Evolutionary conservation across 2,113 vertebrate genomes (phyloP), one percentile per base, ranked within the genome.

Genomic region (Gorsachius goisagi): DNA sequence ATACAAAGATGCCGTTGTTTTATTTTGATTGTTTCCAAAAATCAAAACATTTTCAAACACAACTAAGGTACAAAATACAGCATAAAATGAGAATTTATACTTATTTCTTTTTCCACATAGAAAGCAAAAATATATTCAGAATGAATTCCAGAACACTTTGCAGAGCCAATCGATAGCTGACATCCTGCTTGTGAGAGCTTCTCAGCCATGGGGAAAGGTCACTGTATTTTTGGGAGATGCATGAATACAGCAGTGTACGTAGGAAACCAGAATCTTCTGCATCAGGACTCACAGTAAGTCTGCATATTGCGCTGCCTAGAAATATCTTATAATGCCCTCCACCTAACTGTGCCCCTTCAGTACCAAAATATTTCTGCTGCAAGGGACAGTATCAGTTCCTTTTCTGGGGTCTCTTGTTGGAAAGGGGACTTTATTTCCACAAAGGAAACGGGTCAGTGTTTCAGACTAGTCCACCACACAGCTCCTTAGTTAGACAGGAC

Each of bases 1-100:
- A 52, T 97, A 97, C 97, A 98, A 98, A 98, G 96, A 97, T 97
- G 98, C 97, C 97, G 90, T 97, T 85, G 66, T 98, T 98, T 98
- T 98, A 98, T 98, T 97, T 95, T 96, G 97, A 96, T 97, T 97
- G 97, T 98, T 98, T 98, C 95, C 95, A 97, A 98, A 98, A 98
- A 97, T 97, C 97, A 98, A 95, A 98, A 97, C 85, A 95, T 98
- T 97, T 97, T 95, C 97, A 97, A 97, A 98, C 96, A 98, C 97
- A 98, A 98, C 98, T 98, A 98, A 98, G 98, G 95, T 98, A 98
- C 98, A 98, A 98, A 98, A 98, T 98, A 98, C 98, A 98, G 98
- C 98, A 96, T 98, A 98, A 98, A 98, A 98, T 97, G 97, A 98
- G 97, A 92, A 93, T 97, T 97, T 97, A 96, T 96, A 97, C 83